These are phyloP conservation scores for Drosophila tani DNA, from an alignment of 1,140 invertebrate genomes.

Conservation along the genomic window DNA sequence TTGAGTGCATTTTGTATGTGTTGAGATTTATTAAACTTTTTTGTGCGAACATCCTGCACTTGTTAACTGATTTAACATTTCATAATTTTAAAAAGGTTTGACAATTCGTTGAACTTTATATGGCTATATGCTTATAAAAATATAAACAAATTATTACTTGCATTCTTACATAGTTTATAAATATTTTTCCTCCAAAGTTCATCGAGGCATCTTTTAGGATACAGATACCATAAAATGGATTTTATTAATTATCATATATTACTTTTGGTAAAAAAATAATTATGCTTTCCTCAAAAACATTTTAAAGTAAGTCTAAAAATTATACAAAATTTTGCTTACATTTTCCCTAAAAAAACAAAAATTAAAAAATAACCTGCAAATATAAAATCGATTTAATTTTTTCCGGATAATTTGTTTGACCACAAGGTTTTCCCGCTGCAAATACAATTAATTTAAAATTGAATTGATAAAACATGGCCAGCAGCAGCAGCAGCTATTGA, in stretches of 20 bases:
- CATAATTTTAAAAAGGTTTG: background rate
- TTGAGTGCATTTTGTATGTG: background rate
- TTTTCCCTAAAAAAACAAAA: background rate
- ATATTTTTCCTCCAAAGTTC: no score
- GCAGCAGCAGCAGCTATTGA: constrained; percentile 24
- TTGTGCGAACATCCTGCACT: no score
- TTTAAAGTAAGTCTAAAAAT: background rate
- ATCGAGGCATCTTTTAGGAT: no score
- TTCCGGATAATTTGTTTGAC: constrained; percentile 28
- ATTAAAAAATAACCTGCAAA: background rate
- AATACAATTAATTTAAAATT: constrained; percentile 40
- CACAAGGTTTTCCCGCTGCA: constrained; percentile 11
- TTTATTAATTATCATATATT: no score
- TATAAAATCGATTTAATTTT: background rate
- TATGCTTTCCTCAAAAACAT: background rate
- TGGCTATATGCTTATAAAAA: background rate
- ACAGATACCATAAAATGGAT: no score
- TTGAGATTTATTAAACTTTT: background rate
- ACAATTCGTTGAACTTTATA: no score
- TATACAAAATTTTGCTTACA: background rate
- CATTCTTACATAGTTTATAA: no score
- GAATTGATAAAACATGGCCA: constrained; percentile 37
- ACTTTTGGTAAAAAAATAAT: background rate
- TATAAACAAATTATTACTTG: background rate
- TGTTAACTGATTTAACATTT: background rate